These are phyloP conservation scores for Montifringilla adamsi DNA, from an alignment of 2,113 vertebrate genomes.

Conservation along the genomic window DNA sequence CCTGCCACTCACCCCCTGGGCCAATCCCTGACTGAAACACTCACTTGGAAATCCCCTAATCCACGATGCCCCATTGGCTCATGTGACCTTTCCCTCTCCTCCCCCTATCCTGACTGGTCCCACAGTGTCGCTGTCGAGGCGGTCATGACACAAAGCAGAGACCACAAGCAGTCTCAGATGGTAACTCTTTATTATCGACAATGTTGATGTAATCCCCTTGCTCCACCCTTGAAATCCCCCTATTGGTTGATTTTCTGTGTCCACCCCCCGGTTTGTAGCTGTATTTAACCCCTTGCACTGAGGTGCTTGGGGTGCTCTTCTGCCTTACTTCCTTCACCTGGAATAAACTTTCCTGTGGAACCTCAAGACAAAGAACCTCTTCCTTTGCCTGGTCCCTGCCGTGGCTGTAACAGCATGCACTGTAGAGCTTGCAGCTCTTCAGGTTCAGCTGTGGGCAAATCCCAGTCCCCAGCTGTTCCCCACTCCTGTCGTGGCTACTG, in stretches of 20 bases:
- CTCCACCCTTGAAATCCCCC: no score
- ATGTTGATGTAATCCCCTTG: background rate
- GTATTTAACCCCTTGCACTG: background rate
- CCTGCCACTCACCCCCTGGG: background rate
- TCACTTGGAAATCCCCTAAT: background rate
- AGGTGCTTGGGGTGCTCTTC: background rate
- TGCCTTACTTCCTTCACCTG: accelerated
- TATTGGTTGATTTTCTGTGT: background rate
- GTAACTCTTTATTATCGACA: no score
- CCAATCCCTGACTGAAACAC: background rate
- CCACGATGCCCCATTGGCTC: background rate
- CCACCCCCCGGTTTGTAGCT: background rate
- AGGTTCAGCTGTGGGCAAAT: background rate
- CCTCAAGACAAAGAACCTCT: accelerated
- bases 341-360: background rate
- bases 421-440: background rate
- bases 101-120: background rate
- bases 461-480: no score
- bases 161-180: no score
- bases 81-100: background rate
- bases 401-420: background rate
- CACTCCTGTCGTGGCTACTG: accelerated
- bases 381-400: background rate
- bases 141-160: no score
- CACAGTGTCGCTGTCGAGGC: no score